phyloP scores from a whole-genome alignment of 2,888 invertebrate genomes.

The Schizaphis graminum region DNA sequence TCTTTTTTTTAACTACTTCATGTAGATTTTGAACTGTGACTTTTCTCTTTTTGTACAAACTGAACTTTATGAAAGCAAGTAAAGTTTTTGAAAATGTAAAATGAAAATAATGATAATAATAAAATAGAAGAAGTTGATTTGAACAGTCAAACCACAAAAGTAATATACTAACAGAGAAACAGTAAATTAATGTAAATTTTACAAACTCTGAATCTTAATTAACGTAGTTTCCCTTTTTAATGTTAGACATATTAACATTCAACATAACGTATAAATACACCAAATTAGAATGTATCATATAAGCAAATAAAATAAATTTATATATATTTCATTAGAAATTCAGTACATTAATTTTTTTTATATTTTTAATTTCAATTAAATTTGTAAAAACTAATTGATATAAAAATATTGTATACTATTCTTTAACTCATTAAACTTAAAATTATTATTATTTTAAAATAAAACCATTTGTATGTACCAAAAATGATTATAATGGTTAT shows the following conservation, averaged over 20 bases:
- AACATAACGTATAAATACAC: neutral
- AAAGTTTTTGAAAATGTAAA: neutral
- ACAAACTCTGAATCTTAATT: neutral
- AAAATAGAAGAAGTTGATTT: constrained; percentile 18
- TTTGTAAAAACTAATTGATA: no score
- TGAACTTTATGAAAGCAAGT: neutral
- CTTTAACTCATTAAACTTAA: neutral
- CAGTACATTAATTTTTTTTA: neutral
- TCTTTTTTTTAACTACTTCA: neutral
- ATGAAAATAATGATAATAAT: neutral
- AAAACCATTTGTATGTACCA: neutral
- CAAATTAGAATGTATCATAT: neutral
- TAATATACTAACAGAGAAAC: neutral
- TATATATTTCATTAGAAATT: neutral
- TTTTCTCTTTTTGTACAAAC: neutral
- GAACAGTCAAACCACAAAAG: constrained; percentile 17
- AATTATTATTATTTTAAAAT: neutral
- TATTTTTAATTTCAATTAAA: no score
- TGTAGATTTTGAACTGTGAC: neutral
- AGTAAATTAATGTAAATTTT: neutral
- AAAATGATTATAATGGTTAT: neutral
- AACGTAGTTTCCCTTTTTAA: neutral
- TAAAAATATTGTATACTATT: no score
- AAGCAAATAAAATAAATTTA: no score
- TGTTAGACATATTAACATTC: neutral